A percentile compares a stretch with the other conserved stretches of the same genome.
Evolutionary conservation across 2,797 vertebrate species (phyloP).

Genomic region (Sebastes nivosus): DNA sequence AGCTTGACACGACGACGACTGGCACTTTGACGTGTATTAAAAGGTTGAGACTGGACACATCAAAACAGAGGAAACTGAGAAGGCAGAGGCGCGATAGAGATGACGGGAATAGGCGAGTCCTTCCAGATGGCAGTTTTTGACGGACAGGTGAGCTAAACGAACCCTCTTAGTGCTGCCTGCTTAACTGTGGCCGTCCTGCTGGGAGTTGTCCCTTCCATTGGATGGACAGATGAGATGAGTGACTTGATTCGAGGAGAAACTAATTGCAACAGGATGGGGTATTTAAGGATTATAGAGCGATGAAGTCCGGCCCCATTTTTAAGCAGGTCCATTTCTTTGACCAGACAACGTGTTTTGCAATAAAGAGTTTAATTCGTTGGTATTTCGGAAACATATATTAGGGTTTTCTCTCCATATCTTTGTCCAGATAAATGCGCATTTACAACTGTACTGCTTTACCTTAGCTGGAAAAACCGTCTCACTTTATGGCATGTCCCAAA

Average conservation of each 20-base stretch:
- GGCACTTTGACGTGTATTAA: conserved; percentile 68
- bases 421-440: neutral
- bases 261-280: conserved; percentile 1
- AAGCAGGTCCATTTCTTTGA: neutral
- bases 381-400: neutral
- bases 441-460: neutral
- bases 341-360: neutral
- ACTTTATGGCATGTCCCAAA: conserved; percentile 17
- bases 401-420: neutral
- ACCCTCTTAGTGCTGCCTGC: conserved; percentile 37
- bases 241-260: conserved; percentile 45
- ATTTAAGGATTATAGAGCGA: neutral
- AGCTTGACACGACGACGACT: conserved; percentile 55
- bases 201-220: conserved; percentile 27
- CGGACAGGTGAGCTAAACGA: conserved; percentile 65
- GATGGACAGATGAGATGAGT: conserved; percentile 19
- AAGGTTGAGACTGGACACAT: conserved; percentile 63
- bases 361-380: neutral
- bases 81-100: conserved; percentile 24
- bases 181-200: conserved; percentile 9
- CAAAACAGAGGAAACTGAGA: conserved; percentile 66
- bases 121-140: conserved; percentile 56
- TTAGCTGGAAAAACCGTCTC: neutral
- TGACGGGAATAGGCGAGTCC: conserved; percentile 14
- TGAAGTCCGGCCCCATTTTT: neutral